Evolutionary conservation across 2,888 invertebrate species (phyloP).

Genomic region (Gandaritis pyraliata): DNA sequence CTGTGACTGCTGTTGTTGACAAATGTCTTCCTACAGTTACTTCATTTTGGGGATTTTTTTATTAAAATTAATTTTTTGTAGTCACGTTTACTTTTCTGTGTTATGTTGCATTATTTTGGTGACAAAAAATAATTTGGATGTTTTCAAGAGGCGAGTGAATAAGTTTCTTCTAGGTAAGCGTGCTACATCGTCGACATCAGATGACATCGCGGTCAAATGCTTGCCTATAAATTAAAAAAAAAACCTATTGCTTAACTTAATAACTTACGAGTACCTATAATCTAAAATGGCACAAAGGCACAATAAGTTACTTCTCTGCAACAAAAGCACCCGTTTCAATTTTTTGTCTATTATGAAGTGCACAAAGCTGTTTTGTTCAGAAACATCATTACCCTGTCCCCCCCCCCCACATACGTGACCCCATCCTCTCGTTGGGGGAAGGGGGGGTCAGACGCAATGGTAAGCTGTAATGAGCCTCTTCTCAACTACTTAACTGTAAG

Average conservation of each 20-base stretch:
- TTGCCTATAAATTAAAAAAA: too few relatives aligned
- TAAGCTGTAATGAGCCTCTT: conserved; percentile 43
- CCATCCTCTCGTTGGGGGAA: conserved; percentile 27
- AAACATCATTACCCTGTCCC: conserved; percentile 44
- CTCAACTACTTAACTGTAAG: conserved; percentile 43
- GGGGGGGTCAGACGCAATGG: conserved; percentile 41
- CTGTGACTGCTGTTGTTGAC: conserved; percentile 68
- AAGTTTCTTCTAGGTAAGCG: too few relatives aligned
- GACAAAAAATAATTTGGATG: too few relatives aligned
- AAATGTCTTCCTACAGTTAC: conserved; percentile 63
- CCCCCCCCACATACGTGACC: conserved; percentile 41
- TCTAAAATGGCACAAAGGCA: not conserved
- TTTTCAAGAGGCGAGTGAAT: too few relatives aligned
- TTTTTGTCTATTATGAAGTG: conserved; percentile 43
- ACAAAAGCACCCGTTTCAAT: conserved; percentile 28
- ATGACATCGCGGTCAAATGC: too few relatives aligned
- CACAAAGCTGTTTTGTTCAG: conserved; percentile 44
- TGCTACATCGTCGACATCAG: too few relatives aligned
- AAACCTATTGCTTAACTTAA: too few relatives aligned
- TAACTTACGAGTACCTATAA: too few relatives aligned
- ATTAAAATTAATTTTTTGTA: conserved; percentile 56
- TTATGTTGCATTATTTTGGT: too few relatives aligned
- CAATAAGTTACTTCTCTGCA: not conserved
- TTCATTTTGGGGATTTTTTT: conserved; percentile 52
- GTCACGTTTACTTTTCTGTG: not conserved